Conservation (phyloP, 2,797 vertebrate species). For the Calcarius lapponicus region DNA sequence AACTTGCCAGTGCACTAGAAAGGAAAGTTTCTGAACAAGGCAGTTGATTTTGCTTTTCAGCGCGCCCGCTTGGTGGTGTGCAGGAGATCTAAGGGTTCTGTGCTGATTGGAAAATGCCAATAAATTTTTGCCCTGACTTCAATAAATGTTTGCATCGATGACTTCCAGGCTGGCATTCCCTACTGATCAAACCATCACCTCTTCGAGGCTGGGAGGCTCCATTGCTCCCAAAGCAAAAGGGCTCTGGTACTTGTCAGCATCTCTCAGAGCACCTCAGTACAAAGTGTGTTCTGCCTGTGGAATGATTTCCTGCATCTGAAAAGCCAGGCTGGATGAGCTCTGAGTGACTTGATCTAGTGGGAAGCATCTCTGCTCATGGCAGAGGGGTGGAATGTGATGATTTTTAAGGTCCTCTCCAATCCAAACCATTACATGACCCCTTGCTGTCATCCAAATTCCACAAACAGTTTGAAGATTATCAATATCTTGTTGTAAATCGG, state of each 20-base stretch:
- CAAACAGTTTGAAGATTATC: background rate
- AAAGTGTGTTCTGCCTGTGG: background rate
- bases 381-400: accelerated
- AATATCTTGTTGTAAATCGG: background rate
- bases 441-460: background rate
- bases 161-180: background rate
- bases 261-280: accelerated
- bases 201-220: background rate
- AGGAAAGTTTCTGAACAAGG: background rate
- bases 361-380: background rate
- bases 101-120: constrained; percentile 13
- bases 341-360: accelerated
- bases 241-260: background rate
- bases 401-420: background rate
- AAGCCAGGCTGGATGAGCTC: background rate
- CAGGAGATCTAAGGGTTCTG: background rate
- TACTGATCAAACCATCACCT: background rate
- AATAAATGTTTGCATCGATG: background rate
- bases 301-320: background rate
- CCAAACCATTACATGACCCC: background rate
- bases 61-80: background rate
- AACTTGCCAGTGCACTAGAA: background rate
- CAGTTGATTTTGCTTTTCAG: constrained; percentile 40
- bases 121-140: background rate
- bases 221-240: background rate